phyloP scores from a whole-genome alignment of 2,113 vertebrate genomes.

The Paradoxurus hermaphroditus region DNA sequence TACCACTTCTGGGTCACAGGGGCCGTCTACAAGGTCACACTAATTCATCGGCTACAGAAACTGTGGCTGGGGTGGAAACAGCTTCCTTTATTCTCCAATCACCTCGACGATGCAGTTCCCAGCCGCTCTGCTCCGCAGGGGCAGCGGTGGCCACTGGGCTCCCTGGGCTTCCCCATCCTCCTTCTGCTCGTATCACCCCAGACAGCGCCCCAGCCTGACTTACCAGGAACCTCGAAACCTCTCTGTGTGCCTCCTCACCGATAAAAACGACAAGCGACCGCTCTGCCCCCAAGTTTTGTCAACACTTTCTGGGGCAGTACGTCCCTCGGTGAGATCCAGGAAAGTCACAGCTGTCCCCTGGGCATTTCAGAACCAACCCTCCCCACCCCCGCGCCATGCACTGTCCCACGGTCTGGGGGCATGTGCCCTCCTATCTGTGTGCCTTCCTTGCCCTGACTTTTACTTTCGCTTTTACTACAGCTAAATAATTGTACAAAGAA shows the following conservation, averaged over 20 bases:
- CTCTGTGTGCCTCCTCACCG: background rate
- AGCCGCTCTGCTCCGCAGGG: background rate
- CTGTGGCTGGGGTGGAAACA: background rate
- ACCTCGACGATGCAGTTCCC: accelerated
- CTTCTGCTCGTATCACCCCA: accelerated
- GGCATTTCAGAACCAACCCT: too few species aligned
- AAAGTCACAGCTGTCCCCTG: accelerated
- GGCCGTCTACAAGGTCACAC: background rate
- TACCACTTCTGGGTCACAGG: background rate
- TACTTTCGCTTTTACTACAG: background rate
- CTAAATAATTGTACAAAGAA: background rate
- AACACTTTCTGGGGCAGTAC: accelerated
- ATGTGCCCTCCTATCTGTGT: accelerated
- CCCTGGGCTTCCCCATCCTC: background rate
- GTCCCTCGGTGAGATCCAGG: background rate
- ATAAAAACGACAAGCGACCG: background rate
- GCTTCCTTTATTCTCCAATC: background rate
- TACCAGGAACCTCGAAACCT: background rate
- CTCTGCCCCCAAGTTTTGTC: too few species aligned
- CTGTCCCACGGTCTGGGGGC: background rate
- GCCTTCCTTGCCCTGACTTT: background rate
- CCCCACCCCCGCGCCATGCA: accelerated
- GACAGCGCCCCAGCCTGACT: background rate
- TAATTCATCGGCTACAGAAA: background rate
- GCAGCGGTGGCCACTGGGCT: background rate